phyloP scores from a whole-genome alignment of 1,140 invertebrate species.

The Drosophila arizonae region DNA sequence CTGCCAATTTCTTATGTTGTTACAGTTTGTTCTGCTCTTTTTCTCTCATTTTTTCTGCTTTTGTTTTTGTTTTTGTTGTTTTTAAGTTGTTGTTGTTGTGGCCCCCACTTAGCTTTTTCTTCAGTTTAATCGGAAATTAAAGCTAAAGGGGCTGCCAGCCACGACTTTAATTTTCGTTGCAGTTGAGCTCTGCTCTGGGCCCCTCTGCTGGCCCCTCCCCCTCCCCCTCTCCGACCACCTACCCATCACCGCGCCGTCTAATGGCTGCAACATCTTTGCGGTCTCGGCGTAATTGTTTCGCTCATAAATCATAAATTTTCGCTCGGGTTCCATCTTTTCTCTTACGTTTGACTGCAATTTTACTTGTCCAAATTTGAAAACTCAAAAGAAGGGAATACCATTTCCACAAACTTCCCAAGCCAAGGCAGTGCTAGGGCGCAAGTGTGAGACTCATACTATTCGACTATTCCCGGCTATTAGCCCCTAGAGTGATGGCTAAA shows the following conservation, averaged over 20 bases:
- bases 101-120: slow-evolving; percentile 58
- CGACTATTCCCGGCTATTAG: background rate
- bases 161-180: slow-evolving; percentile 78
- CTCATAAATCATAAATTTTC: slow-evolving; percentile 76
- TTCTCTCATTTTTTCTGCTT: background rate
- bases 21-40: slow-evolving; percentile 72
- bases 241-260: slow-evolving; percentile 33
- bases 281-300: slow-evolving; percentile 67
- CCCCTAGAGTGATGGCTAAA: too few relatives aligned
- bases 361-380: slow-evolving; percentile 48
- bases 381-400: slow-evolving; percentile 26
- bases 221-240: slow-evolving; percentile 18
- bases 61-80: slow-evolving; percentile 35
- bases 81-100: slow-evolving; percentile 31
- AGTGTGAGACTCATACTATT: background rate
- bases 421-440: background rate
- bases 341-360: slow-evolving; percentile 72
- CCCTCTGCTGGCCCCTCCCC: slow-evolving; percentile 18
- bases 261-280: slow-evolving; percentile 69
- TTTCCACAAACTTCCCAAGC: slow-evolving; percentile 53
- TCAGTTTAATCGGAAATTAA: slow-evolving; percentile 78
- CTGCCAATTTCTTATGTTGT: slow-evolving; percentile 74
- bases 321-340: slow-evolving; percentile 54
- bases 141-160: slow-evolving; percentile 71
- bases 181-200: slow-evolving; percentile 49